Base-by-base conservation (phyloP, 1,140 invertebrate species). In the Drosophila tani region DNA sequence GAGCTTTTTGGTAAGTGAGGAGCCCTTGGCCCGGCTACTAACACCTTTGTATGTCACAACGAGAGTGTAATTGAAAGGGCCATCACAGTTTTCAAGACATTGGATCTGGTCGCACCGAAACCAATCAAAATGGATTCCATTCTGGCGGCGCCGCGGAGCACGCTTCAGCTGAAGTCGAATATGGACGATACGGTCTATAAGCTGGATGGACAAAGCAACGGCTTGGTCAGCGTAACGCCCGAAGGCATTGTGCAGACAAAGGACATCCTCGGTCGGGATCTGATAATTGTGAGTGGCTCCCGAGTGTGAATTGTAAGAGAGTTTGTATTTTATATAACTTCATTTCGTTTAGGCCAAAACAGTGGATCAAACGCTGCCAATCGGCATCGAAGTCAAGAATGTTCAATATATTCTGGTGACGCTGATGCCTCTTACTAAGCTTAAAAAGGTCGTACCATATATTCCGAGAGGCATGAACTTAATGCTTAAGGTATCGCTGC, bases 121-220 rank as follows among this genome's bases (percentile, higher is more conserved):
- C 76, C 84, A 21, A 90, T 93, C 21, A 82, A 75, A 53, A 93
- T 92, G 43, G 92, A 93, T 64, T 92, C 94, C n/a, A 92, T 95
- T 76, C 75, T 96, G 38, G 95, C 97, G 93, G 95, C 96, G 5
- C 96, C 96, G 19, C 95, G 96, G 86, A 96, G 96, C 32, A 93
- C 94, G 12, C 93, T 96, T 40, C 94, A 95, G 83, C 82, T 97
- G 21, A 94, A 94, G 85, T 96, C 96, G 2, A 97, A 97, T 93
- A 93, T 93, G 69, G 93, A 91, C 77, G 93, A 92, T 73, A 82
- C 83, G 41, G 62, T 84, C 32, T 93, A 93, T 76, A 93, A 93
- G 65, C 92, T 87, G 53, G 86, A 65, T 65, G 79, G 45, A 8
- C 79, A 88, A 46, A 91, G 75, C 46, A 91, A 85, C 24, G 93